Base-by-base conservation (phyloP, 2,888 invertebrate genomes). In the Trichopoda pennipes region DNA sequence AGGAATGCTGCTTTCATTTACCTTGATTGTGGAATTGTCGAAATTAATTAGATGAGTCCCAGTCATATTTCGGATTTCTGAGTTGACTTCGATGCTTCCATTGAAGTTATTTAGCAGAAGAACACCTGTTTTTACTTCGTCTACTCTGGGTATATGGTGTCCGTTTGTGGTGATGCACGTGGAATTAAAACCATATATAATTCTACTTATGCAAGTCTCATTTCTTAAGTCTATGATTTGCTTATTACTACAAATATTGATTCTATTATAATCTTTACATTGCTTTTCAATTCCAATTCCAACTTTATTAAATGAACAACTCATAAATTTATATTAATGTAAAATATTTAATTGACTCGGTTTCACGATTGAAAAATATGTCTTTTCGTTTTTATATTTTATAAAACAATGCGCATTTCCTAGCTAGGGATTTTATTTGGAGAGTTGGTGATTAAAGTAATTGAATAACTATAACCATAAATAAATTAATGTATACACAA, bases 101-200 rank as follows among this genome's bases (percentile, higher is more conserved):
- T 76, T 49, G 38, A 58, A 68, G 2, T 60, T 66, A 60, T 68
- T 76, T 19, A 68, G 23, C 2, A 76, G 42, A n/a, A 76, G 17
- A 2, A 66, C 23, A 7, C 75, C 35, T 49, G 9, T 14, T 55
- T 21, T 38, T 17, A 76, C 38, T 76, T 76, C 60, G 0, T 68
- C 68, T 19, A 68, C 42, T 68, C 49, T 17, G 19, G 38, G 68
- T 35, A 76, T 68, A 58, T 76, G 51, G 14, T 76, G 76, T 49
- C 56, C 66, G 32, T 76, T 76, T n/a, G 28, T 76, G 32, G 58
- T 61, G 21, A 32, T 60, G 56, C 76, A 76, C 12, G 49, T 42
- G 14, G 66, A 23, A 6, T 55, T 56, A 3, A 21, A 23, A 4
- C 58, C 47, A 4, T 47, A 12, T 23, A 70, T 58, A 32, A 47